Evolutionary conservation across 2,888 invertebrate genomes (phyloP), one percentile per base, ranked within the genome.

Genomic region (Melipona beecheii): DNA sequence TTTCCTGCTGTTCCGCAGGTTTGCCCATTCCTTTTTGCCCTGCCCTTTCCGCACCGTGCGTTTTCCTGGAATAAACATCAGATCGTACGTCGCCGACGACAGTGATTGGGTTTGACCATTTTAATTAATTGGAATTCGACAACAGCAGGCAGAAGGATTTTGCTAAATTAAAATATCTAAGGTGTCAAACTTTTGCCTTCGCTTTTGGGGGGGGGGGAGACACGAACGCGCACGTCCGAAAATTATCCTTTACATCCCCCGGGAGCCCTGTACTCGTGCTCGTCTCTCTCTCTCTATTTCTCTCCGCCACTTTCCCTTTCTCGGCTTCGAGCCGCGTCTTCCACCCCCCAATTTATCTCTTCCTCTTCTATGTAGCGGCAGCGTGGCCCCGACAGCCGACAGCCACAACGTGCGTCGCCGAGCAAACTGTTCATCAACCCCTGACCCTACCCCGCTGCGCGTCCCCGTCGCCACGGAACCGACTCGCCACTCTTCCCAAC

Each of bases 381-480:
- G 89, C 70, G 82, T 91, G 91, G 87, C 87, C 78, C 78, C 89
- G 91, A 91, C 91, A 91, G 91, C 75, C 88, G 88, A 89, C 91
- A 88, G 86, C 91, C 91, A 79, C 91, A 91, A 91, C 89, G 88
- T 88, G 89, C 89, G 89, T 89, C 85, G 87, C 79, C 86, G 90
- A 89, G 90, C 91, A 91, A 91, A 90, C 87, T 86, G 83, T 87
- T 89, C 88, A 83, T 88, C 83, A 87, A 81, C 77, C 78, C 82
- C 65, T 58, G 50, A 69, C 76, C 74, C 77, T 43, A n/a, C 73
- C 65, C 62, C 21, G 24, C 56, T 52, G 21, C 64, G 19, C 66
- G 64, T 54, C 75, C 58, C 70, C 21, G 71, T 60, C 75, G 21
- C 80, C 84, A 36, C 56, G 75, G 78, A 83, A 73, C 75, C 84